A percentile compares a stretch with the other conserved stretches of the same genome.
Evolutionary conservation across 2,113 vertebrate genomes (phyloP).

Genomic region (Sinocyclocheilus rhinocerous): DNA sequence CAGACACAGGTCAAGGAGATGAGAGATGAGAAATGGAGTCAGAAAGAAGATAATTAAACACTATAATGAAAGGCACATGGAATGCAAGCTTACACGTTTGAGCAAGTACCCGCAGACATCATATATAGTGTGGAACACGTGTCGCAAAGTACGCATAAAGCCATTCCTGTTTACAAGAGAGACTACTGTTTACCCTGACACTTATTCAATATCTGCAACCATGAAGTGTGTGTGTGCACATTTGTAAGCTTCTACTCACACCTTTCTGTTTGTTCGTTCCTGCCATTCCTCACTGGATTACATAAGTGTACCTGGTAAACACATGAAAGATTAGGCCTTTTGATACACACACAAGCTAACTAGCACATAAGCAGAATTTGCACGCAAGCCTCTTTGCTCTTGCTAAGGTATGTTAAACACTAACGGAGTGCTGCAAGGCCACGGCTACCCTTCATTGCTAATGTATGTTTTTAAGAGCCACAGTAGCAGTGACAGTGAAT

Average conservation of each 20-base stretch:
- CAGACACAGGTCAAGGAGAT: neutral
- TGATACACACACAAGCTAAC: slow-evolving; percentile 10
- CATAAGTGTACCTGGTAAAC: slow-evolving; percentile 53
- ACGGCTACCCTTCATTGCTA: neutral
- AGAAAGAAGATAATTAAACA: neutral
- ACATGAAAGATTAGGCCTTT: slow-evolving; percentile 38
- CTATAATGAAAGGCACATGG: neutral
- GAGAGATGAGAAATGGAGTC: slow-evolving; percentile 1
- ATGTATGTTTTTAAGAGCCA: neutral
- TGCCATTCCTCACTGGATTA: slow-evolving; percentile 50
- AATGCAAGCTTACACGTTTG: slow-evolving; percentile 6
- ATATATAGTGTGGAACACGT: neutral
- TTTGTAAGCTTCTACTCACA: neutral
- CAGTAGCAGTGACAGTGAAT: neutral
- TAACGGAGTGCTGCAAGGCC: neutral
- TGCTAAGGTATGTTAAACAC: slow-evolving; percentile 32
- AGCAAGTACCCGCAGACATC: slow-evolving; percentile 31
- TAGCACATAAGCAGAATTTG: slow-evolving; percentile 24
- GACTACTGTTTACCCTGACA: slow-evolving; percentile 27
- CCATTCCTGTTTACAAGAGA: slow-evolving; percentile 7
- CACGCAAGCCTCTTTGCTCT: slow-evolving; percentile 31
- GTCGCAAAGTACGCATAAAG: neutral
- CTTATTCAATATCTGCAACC: slow-evolving; percentile 50
- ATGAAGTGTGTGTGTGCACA: slow-evolving; percentile 55
- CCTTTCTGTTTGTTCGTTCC: slow-evolving; percentile 24